phyloP scores from a whole-genome alignment of 2,113 vertebrate genomes.

The Silurus glanis region DNA sequence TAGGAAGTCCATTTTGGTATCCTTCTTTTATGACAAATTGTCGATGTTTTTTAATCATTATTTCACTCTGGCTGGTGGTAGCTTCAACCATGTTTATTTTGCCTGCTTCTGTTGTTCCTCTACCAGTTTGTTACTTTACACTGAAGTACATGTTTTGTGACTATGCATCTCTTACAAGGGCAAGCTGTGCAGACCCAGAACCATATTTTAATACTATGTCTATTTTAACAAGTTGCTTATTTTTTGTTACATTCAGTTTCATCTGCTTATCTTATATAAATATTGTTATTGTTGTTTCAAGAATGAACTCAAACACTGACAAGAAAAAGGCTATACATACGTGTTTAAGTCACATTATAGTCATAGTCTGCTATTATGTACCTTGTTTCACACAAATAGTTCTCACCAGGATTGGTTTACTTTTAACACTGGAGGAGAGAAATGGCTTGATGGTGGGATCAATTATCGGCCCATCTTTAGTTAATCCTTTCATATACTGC shows the following conservation, averaged over 20 bases:
- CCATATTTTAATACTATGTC: constrained; percentile 44
- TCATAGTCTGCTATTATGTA: constrained; percentile 51
- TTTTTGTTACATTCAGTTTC: constrained; percentile 48
- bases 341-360: constrained; percentile 54
- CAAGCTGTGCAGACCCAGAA: constrained; percentile 47
- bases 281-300: constrained; percentile 26
- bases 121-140: constrained; percentile 41
- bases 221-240: neutral
- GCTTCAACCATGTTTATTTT: constrained; percentile 49
- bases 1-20: constrained; percentile 53
- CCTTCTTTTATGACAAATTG: constrained; percentile 47
- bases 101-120: neutral
- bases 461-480: constrained; percentile 42
- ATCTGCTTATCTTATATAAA: constrained; percentile 50
- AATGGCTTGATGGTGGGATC: constrained; percentile 35
- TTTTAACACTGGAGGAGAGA: constrained; percentile 39
- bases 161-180: constrained; percentile 33
- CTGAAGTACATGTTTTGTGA: constrained; percentile 56
- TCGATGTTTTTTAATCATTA: constrained; percentile 22
- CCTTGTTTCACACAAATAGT: constrained; percentile 38
- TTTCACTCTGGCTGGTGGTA: constrained; percentile 54
- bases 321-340: constrained; percentile 54
- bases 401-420: constrained; percentile 53
- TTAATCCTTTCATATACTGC: constrained; percentile 60
- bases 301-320: constrained; percentile 23